Conservation (phyloP, 2,113 vertebrate genomes). For the Caranx ignobilis region DNA sequence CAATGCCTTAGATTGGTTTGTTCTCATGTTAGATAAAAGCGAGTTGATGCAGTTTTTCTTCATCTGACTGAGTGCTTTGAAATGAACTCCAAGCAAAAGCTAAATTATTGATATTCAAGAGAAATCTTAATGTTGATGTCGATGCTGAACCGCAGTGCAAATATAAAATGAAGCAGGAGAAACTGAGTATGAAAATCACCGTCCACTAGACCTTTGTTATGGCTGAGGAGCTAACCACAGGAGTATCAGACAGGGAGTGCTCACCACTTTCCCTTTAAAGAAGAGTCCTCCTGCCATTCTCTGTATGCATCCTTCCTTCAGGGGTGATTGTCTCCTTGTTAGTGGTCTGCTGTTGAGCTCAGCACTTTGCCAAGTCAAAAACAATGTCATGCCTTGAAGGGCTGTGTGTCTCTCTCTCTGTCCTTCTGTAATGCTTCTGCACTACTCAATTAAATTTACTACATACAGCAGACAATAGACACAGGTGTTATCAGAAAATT, state of each 20-base stretch:
- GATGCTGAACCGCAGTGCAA: slow-evolving; percentile 50
- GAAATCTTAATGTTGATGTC: slow-evolving; percentile 64
- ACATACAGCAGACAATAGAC: slow-evolving; percentile 55
- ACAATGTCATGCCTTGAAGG: slow-evolving; percentile 81
- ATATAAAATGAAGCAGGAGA: slow-evolving; percentile 50
- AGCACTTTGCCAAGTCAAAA: slow-evolving; percentile 85
- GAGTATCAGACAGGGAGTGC: slow-evolving; percentile 51
- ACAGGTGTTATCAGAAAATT: slow-evolving; percentile 38
- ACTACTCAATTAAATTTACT: slow-evolving; percentile 72
- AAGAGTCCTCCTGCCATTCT: slow-evolving; percentile 65
- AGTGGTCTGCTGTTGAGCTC: slow-evolving; percentile 80
- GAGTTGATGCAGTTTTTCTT: slow-evolving; percentile 63
- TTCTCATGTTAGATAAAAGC: slow-evolving; percentile 75
- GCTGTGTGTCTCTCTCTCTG: slow-evolving; percentile 70
- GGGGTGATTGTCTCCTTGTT: slow-evolving; percentile 77
- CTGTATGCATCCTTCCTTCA: slow-evolving; percentile 70
- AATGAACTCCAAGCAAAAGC: slow-evolving; percentile 73
- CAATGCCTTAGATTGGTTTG: slow-evolving; percentile 70
- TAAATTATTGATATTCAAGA: slow-evolving; percentile 77
- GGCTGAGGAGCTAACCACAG: slow-evolving; percentile 54
- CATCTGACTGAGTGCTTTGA: slow-evolving; percentile 74
- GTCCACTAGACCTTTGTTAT: slow-evolving; percentile 57
- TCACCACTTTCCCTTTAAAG: slow-evolving; percentile 65
- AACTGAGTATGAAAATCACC: slow-evolving; percentile 44
- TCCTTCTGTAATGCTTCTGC: slow-evolving; percentile 67